Conservation (phyloP, 2,888 invertebrate genomes). For the Chloroclystis v-ata region DNA sequence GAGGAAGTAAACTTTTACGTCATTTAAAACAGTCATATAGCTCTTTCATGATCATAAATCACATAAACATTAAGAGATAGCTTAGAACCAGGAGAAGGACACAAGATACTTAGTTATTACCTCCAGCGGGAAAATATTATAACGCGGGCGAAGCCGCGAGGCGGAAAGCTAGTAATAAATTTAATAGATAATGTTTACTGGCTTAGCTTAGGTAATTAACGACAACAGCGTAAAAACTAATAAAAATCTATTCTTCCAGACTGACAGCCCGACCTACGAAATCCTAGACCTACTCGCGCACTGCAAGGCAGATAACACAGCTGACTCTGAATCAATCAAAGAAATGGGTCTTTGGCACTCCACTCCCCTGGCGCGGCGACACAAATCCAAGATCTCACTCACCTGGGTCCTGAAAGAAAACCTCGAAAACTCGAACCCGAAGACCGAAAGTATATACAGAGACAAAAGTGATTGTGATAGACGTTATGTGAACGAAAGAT, state of each 20-base stretch:
- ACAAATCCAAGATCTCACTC: constrained; percentile 83
- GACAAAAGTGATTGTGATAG: constrained; percentile 45
- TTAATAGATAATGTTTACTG: too few species aligned
- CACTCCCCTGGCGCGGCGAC: constrained; percentile 62
- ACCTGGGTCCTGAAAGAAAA: constrained; percentile 86
- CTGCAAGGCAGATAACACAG: constrained; percentile 48
- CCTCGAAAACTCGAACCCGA: constrained; percentile 61
- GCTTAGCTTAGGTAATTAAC: too few species aligned
- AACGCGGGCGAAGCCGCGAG: too few species aligned
- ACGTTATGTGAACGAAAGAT: constrained; percentile 45
- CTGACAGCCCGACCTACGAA: constrained; percentile 49
- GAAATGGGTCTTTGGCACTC: constrained; percentile 75
- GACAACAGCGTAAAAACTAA: too few species aligned
- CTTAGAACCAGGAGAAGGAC: too few species aligned
- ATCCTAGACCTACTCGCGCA: constrained; percentile 63
- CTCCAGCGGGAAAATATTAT: too few species aligned
- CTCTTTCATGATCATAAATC: too few species aligned
- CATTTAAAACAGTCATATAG: too few species aligned
- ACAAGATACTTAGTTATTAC: too few species aligned
- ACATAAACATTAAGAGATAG: too few species aligned
- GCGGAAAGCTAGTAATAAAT: too few species aligned
- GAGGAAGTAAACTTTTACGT: too few species aligned
- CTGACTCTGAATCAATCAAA: constrained; percentile 61
- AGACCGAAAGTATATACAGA: constrained; percentile 34
- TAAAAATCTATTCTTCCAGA: constrained; percentile 44